Evolutionary conservation across 2,797 vertebrate genomes (phyloP).

Genomic region (Gymnopithys bicolor): DNA sequence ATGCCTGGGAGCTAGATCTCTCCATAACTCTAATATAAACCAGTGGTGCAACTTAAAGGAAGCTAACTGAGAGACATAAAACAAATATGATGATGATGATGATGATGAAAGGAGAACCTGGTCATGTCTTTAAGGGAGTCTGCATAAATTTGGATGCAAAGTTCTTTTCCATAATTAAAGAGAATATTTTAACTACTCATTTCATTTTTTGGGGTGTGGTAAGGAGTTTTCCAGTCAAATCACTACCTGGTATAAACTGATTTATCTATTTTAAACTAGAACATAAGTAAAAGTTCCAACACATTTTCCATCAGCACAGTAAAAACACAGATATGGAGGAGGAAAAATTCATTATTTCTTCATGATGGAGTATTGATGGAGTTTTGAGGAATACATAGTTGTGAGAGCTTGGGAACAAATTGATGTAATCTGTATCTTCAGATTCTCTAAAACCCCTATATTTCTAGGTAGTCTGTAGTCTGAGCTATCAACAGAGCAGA

Average conservation of each 20-base stretch:
- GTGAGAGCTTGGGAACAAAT: background rate
- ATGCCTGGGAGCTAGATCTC: background rate
- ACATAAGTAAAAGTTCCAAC: background rate
- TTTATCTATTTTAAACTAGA: slow-evolving; percentile 19
- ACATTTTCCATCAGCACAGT: background rate
- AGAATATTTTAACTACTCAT: slow-evolving; percentile 44
- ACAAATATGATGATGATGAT: background rate
- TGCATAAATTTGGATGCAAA: slow-evolving; percentile 60
- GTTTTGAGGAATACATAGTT: background rate
- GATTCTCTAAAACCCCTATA: background rate
- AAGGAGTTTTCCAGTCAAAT: slow-evolving; percentile 8
- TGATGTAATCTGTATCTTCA: background rate
- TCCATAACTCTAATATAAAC: background rate
- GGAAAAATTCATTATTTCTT: background rate
- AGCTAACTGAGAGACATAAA: slow-evolving; percentile 39
- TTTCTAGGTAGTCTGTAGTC: background rate
- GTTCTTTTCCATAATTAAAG: slow-evolving; percentile 64
- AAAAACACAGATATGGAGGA: background rate
- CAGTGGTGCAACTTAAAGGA: slow-evolving; percentile 39
- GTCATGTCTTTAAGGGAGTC: slow-evolving; percentile 40
- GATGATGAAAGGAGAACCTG: slow-evolving; percentile 48
- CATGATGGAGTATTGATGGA: background rate
- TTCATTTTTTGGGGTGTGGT: slow-evolving; percentile 52
- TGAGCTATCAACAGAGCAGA: background rate
- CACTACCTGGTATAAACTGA: background rate